These are phyloP conservation scores for Himalopsyche anomala DNA, from an alignment of 2,888 invertebrate species.

Conservation along the genomic window DNA sequence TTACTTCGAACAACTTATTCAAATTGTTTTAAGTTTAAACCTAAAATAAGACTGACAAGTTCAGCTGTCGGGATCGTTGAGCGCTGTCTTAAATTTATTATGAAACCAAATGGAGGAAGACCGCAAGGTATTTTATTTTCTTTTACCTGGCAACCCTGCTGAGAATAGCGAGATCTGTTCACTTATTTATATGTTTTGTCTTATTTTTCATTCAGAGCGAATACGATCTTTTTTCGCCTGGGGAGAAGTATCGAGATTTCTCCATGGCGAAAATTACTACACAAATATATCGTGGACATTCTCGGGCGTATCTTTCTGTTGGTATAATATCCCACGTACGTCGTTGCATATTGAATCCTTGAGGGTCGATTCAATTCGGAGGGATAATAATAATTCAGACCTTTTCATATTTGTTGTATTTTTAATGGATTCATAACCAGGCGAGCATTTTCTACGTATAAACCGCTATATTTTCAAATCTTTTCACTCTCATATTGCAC, in stretches of 20 bases:
- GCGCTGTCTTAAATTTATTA: slow-evolving; percentile 42
- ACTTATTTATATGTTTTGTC: slow-evolving; percentile 26
- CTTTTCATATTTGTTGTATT: slow-evolving; percentile 31
- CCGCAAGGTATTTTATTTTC: slow-evolving; percentile 34
- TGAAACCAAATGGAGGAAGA: slow-evolving; percentile 43
- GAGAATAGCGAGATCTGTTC: slow-evolving; percentile 18
- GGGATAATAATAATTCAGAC: slow-evolving; percentile 25
- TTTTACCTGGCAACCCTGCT: slow-evolving; percentile 32
- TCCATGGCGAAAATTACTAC: background rate
- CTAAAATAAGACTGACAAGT: background rate
- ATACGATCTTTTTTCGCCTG: slow-evolving; percentile 9
- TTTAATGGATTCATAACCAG: slow-evolving; percentile 4
- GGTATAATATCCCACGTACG: slow-evolving; percentile 20
- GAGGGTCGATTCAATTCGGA: slow-evolving; percentile 18
- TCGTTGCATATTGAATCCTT: slow-evolving; percentile 8
- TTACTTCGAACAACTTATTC: background rate
- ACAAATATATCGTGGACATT: slow-evolving; percentile 25
- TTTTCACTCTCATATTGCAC: background rate
- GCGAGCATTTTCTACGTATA: background rate
- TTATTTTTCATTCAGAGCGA: slow-evolving; percentile 17
- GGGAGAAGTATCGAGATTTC: slow-evolving; percentile 34
- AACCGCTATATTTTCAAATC: background rate
- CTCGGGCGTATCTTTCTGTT: slow-evolving; percentile 6
- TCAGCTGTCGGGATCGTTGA: background rate
- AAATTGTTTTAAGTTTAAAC: no score